These are phyloP conservation scores for Lycocerus yunnanus DNA, from an alignment of 2,888 invertebrate genomes.

Conservation along the genomic window DNA sequence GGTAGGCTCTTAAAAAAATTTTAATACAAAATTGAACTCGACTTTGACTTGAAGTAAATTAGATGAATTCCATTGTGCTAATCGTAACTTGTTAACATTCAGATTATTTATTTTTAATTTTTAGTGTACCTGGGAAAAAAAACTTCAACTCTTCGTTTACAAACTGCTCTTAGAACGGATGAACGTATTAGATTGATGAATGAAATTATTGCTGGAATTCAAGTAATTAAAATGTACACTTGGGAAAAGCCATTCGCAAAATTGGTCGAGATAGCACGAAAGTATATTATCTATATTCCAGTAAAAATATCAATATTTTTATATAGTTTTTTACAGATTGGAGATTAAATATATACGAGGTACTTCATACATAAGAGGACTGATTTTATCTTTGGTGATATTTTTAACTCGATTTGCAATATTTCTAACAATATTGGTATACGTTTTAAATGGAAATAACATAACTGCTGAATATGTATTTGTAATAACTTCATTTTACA, in stretches of 20 bases:
- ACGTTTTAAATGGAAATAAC: conserved; percentile 63
- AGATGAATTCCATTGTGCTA: too few species aligned
- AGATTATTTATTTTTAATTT: conserved; percentile 12
- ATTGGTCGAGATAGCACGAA: conserved; percentile 69
- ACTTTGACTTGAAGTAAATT: too few species aligned
- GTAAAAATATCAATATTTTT: not conserved
- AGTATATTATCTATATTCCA: conserved; percentile 42
- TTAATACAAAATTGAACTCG: too few species aligned
- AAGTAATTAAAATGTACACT: conserved; percentile 76
- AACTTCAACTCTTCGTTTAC: conserved; percentile 73
- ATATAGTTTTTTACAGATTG: conserved; percentile 46
- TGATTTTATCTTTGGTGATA: conserved; percentile 65
- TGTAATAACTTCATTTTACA: conserved; percentile 74
- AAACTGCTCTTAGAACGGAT: conserved; percentile 82
- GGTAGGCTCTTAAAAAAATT: too few species aligned
- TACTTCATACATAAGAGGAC: conserved; percentile 62
- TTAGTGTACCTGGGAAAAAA: conserved; percentile 66
- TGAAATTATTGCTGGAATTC: conserved; percentile 84
- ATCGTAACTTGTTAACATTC: too few species aligned
- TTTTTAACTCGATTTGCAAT: conserved; percentile 73
- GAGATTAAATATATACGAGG: conserved; percentile 56
- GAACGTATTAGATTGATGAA: conserved; percentile 86
- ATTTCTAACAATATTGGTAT: conserved; percentile 69
- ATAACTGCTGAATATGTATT: conserved; percentile 76
- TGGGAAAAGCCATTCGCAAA: conserved; percentile 68